These are phyloP conservation scores for Odontocolon sp. DNA, from an alignment of 2,888 invertebrate species.

Conservation along the genomic window DNA sequence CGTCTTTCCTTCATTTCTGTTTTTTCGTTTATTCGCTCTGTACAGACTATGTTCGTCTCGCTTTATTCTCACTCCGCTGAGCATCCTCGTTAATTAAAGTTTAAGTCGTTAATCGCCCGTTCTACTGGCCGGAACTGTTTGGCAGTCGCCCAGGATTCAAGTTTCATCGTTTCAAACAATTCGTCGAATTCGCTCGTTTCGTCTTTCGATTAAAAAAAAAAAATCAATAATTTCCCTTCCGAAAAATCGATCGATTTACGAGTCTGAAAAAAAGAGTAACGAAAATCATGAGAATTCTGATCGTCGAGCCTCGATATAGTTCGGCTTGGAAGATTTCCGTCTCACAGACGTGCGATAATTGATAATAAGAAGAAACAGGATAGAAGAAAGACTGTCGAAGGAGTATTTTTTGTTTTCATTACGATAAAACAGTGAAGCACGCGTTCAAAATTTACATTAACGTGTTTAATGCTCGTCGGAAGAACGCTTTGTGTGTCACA, in stretches of 20 bases:
- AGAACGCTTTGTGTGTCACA: slow-evolving; percentile 54
- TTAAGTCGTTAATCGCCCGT: slow-evolving; percentile 14
- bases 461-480: slow-evolving; percentile 50
- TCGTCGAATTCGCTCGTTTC: not conserved
- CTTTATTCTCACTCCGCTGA: slow-evolving; percentile 6
- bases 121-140: slow-evolving; percentile 66
- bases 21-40: not conserved
- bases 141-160: slow-evolving; percentile 41
- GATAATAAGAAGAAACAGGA: slow-evolving; percentile 27
- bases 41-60: too few relatives aligned
- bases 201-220: too few relatives aligned
- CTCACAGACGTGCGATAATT: slow-evolving; percentile 53
- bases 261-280: too few relatives aligned
- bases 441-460: slow-evolving; percentile 46
- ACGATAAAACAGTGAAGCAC: slow-evolving; percentile 66
- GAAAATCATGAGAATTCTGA: not conserved
- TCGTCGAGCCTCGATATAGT: not conserved
- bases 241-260: too few relatives aligned
- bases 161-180: not conserved
- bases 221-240: too few relatives aligned
- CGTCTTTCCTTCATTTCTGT: slow-evolving; percentile 9
- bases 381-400: slow-evolving; percentile 41
- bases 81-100: not conserved
- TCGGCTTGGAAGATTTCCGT: slow-evolving; percentile 2
- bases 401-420: slow-evolving; percentile 21